Evolutionary conservation across 1,140 invertebrate genomes (phyloP).

Genomic region (Lamellibrachia luymesi): DNA sequence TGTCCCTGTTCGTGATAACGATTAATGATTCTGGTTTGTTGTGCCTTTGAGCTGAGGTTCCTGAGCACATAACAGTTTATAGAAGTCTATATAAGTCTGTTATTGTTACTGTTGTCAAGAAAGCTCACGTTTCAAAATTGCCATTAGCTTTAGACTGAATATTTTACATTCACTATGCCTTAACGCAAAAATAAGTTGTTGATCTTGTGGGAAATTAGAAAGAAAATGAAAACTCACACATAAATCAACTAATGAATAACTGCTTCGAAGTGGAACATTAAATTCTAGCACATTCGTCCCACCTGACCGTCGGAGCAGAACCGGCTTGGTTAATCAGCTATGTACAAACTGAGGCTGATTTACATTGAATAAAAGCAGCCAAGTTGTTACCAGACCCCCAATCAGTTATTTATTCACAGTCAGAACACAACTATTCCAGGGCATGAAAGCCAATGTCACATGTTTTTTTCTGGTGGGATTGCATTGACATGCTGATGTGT

Average conservation of each 20-base stretch:
- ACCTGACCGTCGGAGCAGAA: neutral
- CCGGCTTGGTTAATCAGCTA: neutral
- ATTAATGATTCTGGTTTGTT: no score
- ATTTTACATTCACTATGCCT: neutral
- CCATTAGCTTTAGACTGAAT: no score
- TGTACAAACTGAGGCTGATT: neutral
- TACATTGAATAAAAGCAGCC: neutral
- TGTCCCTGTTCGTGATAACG: no score
- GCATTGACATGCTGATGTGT: neutral
- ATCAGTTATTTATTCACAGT: neutral
- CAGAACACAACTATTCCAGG: neutral
- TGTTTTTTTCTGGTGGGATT: neutral
- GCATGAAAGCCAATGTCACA: neutral
- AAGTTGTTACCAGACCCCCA: neutral
- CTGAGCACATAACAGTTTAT: no score
- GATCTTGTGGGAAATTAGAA: no score
- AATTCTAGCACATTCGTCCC: neutral
- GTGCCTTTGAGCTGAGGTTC: no score
- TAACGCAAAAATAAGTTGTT: neutral
- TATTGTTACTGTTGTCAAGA: neutral
- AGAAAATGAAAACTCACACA: neutral
- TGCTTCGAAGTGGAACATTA: neutral
- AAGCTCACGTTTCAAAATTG: neutral
- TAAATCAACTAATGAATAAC: neutral
- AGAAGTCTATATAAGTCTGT: no score